These are phyloP conservation scores for Pheosia gnoma DNA, from an alignment of 2,888 invertebrate species.

Conservation along the genomic window DNA sequence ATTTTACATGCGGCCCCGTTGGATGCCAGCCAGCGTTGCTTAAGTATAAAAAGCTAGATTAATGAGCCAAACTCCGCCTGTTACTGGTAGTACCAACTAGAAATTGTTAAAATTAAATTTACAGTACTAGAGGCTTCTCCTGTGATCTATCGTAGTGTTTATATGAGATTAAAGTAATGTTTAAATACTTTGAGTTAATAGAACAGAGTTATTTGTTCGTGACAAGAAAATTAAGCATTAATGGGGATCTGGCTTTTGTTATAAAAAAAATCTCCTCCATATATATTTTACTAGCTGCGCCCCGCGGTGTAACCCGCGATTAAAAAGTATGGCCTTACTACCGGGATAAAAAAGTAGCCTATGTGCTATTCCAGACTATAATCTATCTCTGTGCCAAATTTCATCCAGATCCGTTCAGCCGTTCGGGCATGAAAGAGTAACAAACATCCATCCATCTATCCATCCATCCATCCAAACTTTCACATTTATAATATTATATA, in stretches of 20 bases:
- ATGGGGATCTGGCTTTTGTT: background rate
- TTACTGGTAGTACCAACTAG: background rate
- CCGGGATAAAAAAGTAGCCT: too few relatives aligned
- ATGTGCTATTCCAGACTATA: too few relatives aligned
- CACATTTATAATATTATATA: too few relatives aligned
- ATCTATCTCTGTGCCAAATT: too few relatives aligned
- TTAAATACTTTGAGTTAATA: background rate
- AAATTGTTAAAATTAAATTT: constrained; percentile 1
- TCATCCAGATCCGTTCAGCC: too few relatives aligned
- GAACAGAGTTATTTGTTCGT: constrained; percentile 9
- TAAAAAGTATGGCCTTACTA: too few relatives aligned
- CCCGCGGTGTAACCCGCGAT: too few relatives aligned
- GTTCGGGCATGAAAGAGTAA: too few relatives aligned
- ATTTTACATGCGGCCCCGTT: constrained; percentile 68
- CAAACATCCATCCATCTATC: too few relatives aligned
- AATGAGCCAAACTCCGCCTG: constrained; percentile 44
- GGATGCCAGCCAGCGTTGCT: constrained; percentile 67
- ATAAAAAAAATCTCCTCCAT: too few relatives aligned
- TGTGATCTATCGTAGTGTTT: background rate
- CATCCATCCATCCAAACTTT: too few relatives aligned
- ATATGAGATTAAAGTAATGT: constrained; percentile 5
- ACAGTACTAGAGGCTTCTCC: background rate
- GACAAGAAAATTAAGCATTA: background rate
- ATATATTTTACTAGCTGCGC: too few relatives aligned
- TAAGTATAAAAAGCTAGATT: constrained; percentile 65